A percentile compares a stretch with the other conserved stretches of the same genome.
Evolutionary conservation across 1,140 invertebrate genomes (phyloP).

Genomic region (Drosophila bocki): DNA sequence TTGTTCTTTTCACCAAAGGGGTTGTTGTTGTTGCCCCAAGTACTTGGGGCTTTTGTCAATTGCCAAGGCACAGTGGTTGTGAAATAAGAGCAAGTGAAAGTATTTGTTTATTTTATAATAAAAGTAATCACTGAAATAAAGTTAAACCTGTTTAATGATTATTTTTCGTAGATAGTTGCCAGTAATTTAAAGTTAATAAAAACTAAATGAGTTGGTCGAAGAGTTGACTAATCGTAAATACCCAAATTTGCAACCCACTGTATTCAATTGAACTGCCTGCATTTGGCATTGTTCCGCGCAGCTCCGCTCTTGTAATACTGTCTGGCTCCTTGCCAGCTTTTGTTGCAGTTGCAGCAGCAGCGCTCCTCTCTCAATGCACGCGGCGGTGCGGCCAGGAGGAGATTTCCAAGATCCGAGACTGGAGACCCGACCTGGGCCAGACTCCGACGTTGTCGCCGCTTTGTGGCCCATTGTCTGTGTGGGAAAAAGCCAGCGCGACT

Average conservation of each 20-base stretch:
- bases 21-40: conserved; percentile 30
- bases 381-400: conserved; percentile 15
- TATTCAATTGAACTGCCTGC: conserved; percentile 72
- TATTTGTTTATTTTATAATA: background rate
- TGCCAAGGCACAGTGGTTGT: conserved; percentile 34
- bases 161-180: background rate
- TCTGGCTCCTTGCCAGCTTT: conserved; percentile 71
- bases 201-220: background rate
- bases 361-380: conserved; percentile 41
- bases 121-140: background rate
- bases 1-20: conserved; percentile 64
- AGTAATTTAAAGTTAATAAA: conserved; percentile 2
- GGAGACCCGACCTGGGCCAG: conserved; percentile 31
- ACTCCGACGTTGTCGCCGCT: conserved; percentile 52
- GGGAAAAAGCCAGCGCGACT: conserved; percentile 75
- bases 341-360: conserved; percentile 46
- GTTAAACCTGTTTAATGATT: too few species aligned
- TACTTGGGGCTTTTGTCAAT: conserved; percentile 58
- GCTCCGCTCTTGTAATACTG: conserved; percentile 75
- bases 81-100: background rate
- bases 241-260: conserved; percentile 56
- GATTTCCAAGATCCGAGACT: conserved; percentile 31
- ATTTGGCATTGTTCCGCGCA: conserved; percentile 68
- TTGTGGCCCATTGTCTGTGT: conserved; percentile 75
- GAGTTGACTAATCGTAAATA: background rate